Conservation (phyloP, 2,888 invertebrate genomes). For the Drosophila hamatofila region DNA sequence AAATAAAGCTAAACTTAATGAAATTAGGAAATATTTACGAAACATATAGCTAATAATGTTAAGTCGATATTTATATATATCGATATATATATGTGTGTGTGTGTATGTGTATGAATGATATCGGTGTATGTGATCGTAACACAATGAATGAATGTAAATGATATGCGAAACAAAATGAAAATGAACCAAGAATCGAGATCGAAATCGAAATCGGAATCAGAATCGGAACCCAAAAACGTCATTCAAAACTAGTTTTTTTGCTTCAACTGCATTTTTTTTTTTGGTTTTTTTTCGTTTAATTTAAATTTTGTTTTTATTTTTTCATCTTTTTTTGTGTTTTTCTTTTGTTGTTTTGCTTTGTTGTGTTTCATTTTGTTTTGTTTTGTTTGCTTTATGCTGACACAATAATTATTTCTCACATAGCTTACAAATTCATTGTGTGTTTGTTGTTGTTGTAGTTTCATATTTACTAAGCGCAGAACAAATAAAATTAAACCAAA, state of each 20-base stretch:
- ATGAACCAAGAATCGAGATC: constrained; percentile 35
- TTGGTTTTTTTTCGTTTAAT: constrained; percentile 41
- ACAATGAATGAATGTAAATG: constrained; percentile 83
- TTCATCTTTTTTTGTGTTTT: constrained; percentile 52
- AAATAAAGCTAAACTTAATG: constrained; percentile 47
- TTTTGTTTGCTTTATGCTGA: constrained; percentile 14
- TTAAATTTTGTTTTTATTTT: constrained; percentile 37
- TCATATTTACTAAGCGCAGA: constrained; percentile 40
- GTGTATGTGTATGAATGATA: constrained; percentile 25
- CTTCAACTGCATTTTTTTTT: constrained; percentile 29
- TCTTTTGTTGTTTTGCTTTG: constrained; percentile 29
- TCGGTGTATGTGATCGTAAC: constrained; percentile 40
- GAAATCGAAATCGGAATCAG: neutral
- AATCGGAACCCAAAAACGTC: constrained; percentile 46
- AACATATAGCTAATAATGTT: constrained; percentile 17
- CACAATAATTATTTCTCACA: constrained; percentile 57
- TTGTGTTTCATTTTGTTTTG: constrained; percentile 8
- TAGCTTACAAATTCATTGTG: constrained; percentile 83
- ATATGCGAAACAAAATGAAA: constrained; percentile 50
- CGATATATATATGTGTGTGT: constrained; percentile 12
- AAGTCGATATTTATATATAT: constrained; percentile 7
- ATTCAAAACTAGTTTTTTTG: constrained; percentile 27
- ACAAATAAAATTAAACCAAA: constrained; percentile 8
- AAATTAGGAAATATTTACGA: constrained; percentile 28
- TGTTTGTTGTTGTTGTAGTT: constrained; percentile 43